These are phyloP conservation scores for Candoia aspera DNA, from an alignment of 2,113 vertebrate genomes.

Conservation along the genomic window DNA sequence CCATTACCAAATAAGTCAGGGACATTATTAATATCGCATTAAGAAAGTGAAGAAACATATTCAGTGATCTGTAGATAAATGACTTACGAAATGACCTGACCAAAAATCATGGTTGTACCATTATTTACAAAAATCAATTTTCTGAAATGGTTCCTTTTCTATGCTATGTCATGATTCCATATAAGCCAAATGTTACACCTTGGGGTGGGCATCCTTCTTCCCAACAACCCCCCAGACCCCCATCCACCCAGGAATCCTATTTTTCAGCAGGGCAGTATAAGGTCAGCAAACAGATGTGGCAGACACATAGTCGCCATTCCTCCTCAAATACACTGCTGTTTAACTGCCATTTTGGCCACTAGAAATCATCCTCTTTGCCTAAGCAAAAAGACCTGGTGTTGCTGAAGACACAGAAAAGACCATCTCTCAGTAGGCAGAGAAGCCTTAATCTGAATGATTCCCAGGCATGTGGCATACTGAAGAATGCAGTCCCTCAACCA, in stretches of 20 bases:
- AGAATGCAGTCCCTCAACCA: neutral
- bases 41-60: conserved; percentile 37
- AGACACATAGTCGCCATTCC: neutral
- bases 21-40: conserved; percentile 26
- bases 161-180: too few species aligned
- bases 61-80: neutral
- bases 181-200: neutral
- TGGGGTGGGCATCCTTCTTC: neutral
- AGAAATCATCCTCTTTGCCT: neutral
- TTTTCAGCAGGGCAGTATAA: neutral
- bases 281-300: neutral
- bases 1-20: conserved; percentile 6
- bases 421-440: neutral
- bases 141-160: neutral
- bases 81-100: neutral
- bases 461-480: neutral
- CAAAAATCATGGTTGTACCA: neutral
- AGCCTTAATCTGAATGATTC: neutral
- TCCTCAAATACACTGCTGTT: neutral
- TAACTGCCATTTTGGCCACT: neutral
- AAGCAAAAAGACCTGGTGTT: neutral
- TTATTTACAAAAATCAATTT: neutral
- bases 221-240: neutral
- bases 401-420: neutral
- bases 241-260: neutral